Base-by-base conservation (phyloP, 2,797 vertebrate genomes). In the Poliocrania exsul region DNA sequence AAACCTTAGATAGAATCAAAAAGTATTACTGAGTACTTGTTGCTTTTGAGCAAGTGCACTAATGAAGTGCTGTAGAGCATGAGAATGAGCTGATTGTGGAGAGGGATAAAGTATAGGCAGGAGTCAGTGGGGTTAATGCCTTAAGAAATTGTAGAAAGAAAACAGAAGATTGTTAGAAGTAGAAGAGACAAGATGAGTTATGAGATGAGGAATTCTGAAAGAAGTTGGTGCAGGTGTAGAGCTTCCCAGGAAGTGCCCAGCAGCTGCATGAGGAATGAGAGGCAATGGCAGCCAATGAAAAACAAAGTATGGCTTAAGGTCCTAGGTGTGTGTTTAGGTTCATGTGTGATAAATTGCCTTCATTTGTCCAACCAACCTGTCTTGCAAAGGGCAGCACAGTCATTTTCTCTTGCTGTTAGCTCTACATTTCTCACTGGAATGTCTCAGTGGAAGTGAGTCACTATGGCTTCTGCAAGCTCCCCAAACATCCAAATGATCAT, bases 311-410 rank as follows among this genome's bases (percentile, higher is more conserved):
- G 4, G 50, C 80, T 83, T 53, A 64, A 64, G 37, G 72, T 74
- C 61, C 79, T 57, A 21, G 51, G 35, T 77, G 44, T 80, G 85
- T 80, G 79, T 53, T 90, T 78, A 51, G 82, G 64, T 17, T 49
- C 51, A 8, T 10, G 23, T 53, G 82, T 95, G 93, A 95, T 90
- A 77, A 96, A 96, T 94, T 78, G 47, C 72, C 65, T 95, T 92
- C 56, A 66, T 95, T 88, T 95, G 69, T 57, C 82, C 75, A 86
- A 28, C 56, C 72, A 67, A 37, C 37, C 69, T 4, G 0, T 64
- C 49, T 73, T 0, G 0, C 33, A 67, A 77, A 95, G 88, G 75
- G 90, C 92, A 91, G 49, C 61, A 44, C 75, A 67, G 61, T 42
- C 69, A 71, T 92, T 83, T 65, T 84, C 49, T 78, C 65, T 70